A percentile compares a stretch with the other conserved stretches of the same genome.
These are phyloP conservation scores for Columba guinea DNA, from an alignment of 2,797 vertebrate species.

Conservation along the genomic window DNA sequence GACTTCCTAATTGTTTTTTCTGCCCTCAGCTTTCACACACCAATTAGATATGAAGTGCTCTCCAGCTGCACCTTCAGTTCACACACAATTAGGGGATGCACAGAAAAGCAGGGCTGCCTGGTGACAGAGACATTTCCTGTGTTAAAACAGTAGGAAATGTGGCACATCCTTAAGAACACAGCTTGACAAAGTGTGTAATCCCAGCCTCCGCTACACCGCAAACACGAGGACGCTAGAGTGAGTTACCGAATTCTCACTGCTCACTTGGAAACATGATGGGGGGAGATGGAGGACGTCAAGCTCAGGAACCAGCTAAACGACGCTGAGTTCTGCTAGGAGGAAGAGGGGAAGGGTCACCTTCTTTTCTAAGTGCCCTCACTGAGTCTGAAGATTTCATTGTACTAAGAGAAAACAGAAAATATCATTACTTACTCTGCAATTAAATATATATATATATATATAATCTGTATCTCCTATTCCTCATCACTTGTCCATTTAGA, in stretches of 20 bases:
- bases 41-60: constrained; percentile 5
- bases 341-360: not conserved
- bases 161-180: not conserved
- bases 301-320: not conserved
- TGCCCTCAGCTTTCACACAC: constrained; percentile 27
- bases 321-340: not conserved
- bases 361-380: not conserved
- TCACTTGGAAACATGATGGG: not conserved
- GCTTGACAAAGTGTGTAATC: not conserved
- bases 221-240: not conserved
- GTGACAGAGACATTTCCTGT: not conserved
- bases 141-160: constrained; percentile 24
- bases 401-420: constrained; percentile 7
- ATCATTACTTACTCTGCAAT: not conserved
- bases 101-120: constrained; percentile 4
- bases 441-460: not conserved
- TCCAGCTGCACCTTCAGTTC: constrained; percentile 31
- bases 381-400: not conserved
- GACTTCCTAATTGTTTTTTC: constrained; percentile 30
- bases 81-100: constrained; percentile 11
- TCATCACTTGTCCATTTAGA: not conserved
- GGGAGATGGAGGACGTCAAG: not conserved
- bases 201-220: not conserved
- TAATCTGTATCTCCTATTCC: no score
- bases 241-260: not conserved